Base-by-base conservation (phyloP, 92 coral and sea anemone genomes). In the Epizoanthus scotinus region DNA sequence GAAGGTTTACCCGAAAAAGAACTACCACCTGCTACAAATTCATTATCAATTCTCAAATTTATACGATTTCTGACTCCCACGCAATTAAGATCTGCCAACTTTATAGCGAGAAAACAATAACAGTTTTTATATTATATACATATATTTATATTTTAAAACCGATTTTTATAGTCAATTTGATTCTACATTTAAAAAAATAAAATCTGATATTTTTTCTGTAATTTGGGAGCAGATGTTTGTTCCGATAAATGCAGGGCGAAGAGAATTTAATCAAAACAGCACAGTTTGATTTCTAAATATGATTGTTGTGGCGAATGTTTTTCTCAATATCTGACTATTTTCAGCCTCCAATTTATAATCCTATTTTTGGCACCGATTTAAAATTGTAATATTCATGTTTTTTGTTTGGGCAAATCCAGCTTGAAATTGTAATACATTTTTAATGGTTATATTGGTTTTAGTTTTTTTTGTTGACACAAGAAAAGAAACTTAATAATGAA, bases 281-380 rank as follows among this genome's bases (percentile, higher is more conserved):
- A 44, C 81, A 75, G 68, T 58, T 31, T 75, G 67, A 67, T 75
- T 75, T 67, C 68, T 31, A 75, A 75, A 75, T 36, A 75, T 57
- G 13, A 58, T 71, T 60, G 44, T 71, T 13, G 42, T 26, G 59
- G n/a, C 25, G 78, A 47, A 71, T 75, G 81, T 75, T 75, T 75
- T 75, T 75, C 73, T 58, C 36, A 31, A 31, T 31, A n/a, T 31
- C 4, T 4, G 53, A 9, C 61, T 20, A 75, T 58, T 75, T 75
- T 20, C 18, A 58, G 66, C 66, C 47, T 58, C 79, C 47, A 75
- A 75, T 75, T 75, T 75, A 21, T 56, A 59, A 57, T 22, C 36
- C 81, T 75, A 75, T 75, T 75, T 75, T 59, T 75, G 81, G 81
- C 47, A 58, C 38, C 63, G 15, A 75, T 59, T 75, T 58, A 63